Percentiles rank a stretch among this genome's conserved stretches.
phyloP scores from a whole-genome alignment of 2,797 vertebrate genomes.

The Phalanger gymnotis region DNA sequence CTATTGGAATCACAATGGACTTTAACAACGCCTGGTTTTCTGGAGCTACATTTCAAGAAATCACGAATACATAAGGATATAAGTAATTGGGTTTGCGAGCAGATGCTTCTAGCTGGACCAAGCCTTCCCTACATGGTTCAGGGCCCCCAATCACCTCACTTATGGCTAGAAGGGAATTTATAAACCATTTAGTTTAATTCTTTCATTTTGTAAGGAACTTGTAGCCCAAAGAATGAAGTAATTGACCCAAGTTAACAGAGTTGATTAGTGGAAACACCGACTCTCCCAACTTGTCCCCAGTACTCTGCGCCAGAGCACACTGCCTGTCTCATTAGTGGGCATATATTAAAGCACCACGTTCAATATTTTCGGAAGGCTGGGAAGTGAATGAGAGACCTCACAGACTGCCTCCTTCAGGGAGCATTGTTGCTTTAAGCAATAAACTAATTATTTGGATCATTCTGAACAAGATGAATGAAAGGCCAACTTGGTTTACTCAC shows the following conservation, averaged over 20 bases:
- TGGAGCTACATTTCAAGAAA: neutral
- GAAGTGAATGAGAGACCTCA: neutral
- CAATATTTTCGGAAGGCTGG: neutral
- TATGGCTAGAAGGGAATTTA: neutral
- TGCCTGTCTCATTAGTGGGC: neutral
- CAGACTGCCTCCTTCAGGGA: neutral
- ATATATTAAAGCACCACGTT: neutral
- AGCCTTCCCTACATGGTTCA: neutral
- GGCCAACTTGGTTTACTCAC: neutral
- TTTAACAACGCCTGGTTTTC: neutral
- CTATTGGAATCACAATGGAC: neutral
- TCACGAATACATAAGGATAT: neutral
- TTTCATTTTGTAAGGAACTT: neutral
- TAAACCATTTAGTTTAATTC: neutral
- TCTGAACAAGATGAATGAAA: neutral
- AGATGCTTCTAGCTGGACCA: neutral
- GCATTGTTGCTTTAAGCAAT: constrained; percentile 26
- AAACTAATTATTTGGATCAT: neutral
- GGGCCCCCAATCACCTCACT: neutral
- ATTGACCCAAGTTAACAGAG: neutral
- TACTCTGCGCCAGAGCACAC: neutral
- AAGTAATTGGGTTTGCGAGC: neutral
- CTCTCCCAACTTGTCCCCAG: neutral
- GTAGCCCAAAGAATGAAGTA: neutral
- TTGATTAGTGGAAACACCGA: neutral